Evolutionary conservation across 2,113 vertebrate genomes (phyloP).

Genomic region (Monarcha castaneiventris): DNA sequence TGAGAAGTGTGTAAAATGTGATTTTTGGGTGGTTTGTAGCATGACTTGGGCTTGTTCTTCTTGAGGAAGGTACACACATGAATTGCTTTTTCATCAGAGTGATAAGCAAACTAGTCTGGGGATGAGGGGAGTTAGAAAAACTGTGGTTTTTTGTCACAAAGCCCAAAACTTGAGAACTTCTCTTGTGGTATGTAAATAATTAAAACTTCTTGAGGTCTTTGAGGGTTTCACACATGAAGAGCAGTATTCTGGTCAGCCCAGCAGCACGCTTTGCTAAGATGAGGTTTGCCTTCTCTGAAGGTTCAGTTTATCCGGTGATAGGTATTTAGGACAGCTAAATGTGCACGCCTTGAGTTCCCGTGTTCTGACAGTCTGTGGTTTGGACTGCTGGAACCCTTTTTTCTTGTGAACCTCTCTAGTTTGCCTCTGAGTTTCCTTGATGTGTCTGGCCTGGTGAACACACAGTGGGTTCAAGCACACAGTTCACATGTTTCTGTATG

Average conservation of each 20-base stretch:
- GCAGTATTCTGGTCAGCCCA: background rate
- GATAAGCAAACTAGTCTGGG: background rate
- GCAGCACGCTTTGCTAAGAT: background rate
- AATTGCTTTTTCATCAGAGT: background rate
- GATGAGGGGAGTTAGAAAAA: background rate
- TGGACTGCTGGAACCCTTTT: background rate
- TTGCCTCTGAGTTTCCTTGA: background rate
- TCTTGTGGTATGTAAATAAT: background rate
- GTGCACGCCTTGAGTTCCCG: accelerated
- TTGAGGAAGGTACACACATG: background rate
- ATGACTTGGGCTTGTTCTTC: background rate
- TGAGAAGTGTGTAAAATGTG: background rate
- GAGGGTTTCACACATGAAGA: background rate
- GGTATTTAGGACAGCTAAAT: background rate
- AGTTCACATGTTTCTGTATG: background rate
- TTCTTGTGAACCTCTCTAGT: background rate
- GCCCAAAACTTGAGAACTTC: background rate
- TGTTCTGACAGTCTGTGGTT: background rate
- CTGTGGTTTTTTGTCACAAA: background rate
- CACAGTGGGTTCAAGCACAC: background rate
- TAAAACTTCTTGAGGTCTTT: background rate
- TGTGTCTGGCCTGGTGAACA: background rate
- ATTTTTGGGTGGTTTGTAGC: background rate
- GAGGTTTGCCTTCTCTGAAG: background rate
- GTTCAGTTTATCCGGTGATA: background rate